Conservation (phyloP, 2,797 vertebrate genomes). For the Bufotes viridis region DNA sequence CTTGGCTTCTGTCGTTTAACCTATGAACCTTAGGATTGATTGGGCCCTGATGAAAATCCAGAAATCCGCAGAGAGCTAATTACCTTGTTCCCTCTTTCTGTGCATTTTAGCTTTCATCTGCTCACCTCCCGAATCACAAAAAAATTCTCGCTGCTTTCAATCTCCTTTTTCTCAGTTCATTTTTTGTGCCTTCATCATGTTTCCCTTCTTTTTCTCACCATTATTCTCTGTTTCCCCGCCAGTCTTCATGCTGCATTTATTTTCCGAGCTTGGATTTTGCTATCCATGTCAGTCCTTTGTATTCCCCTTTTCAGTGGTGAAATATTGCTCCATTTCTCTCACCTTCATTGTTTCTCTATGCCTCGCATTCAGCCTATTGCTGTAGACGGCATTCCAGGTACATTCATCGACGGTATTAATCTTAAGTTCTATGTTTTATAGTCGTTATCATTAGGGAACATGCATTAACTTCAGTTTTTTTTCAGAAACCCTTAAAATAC, state of each 20-base stretch:
- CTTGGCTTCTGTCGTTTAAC: constrained; percentile 59
- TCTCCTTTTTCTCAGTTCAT: neutral
- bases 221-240: neutral
- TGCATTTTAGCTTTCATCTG: constrained; percentile 22
- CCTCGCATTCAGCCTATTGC: neutral
- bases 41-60: constrained; percentile 39
- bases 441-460: neutral
- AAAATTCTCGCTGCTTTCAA: neutral
- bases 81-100: constrained; percentile 55
- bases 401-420: neutral
- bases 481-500: neutral
- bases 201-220: neutral
- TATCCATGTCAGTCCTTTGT: constrained; percentile 10
- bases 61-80: constrained; percentile 54
- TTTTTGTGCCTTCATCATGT: constrained; percentile 28
- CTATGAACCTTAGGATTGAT: constrained; percentile 45
- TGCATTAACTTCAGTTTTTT: neutral
- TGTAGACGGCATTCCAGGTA: neutral
- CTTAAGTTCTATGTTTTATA: neutral
- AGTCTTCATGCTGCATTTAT: constrained; percentile 10
- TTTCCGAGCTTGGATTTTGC: neutral
- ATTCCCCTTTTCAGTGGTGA: neutral
- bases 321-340: neutral
- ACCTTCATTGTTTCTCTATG: neutral
- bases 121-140: neutral